Percentiles rank a stretch among this genome's conserved stretches.
phyloP scores from a whole-genome alignment of 1,140 invertebrate species.

The Drosophila tsacasi region DNA sequence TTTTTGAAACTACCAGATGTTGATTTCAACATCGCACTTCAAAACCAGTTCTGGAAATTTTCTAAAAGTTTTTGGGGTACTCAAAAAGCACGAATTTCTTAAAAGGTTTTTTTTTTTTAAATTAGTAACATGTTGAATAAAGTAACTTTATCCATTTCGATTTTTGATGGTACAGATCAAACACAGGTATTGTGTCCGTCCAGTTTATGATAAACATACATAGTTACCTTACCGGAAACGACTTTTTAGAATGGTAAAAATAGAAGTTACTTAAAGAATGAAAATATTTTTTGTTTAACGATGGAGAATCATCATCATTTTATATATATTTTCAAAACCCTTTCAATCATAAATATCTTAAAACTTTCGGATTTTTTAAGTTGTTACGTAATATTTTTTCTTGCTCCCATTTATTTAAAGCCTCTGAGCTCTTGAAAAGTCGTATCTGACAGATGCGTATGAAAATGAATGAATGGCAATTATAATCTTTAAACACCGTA shows the following conservation, averaged over 20 bases:
- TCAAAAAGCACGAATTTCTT: neutral
- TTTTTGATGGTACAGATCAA: neutral
- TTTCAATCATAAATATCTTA: neutral
- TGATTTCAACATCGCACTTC: neutral
- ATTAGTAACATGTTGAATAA: neutral
- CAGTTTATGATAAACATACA: too few relatives aligned
- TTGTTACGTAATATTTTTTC: neutral
- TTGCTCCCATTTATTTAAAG: neutral
- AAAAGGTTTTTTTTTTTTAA: neutral
- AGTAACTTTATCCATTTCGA: neutral
- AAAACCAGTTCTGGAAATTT: slow-evolving; percentile 19
- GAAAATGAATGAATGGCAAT: neutral
- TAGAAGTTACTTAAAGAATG: too few relatives aligned
- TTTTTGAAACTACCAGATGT: neutral
- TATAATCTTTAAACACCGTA: neutral
- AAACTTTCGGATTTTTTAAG: too few relatives aligned
- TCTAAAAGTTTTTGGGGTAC: neutral
- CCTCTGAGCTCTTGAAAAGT: neutral
- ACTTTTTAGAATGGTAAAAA: too few relatives aligned
- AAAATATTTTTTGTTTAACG: too few relatives aligned
- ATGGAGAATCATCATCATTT: too few relatives aligned
- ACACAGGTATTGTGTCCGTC: neutral
- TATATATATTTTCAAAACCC: neutral
- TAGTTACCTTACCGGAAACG: too few relatives aligned
- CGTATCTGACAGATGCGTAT: too few relatives aligned